A percentile compares a stretch with the other conserved stretches of the same genome.
These are phyloP conservation scores for Choreutis nemorana DNA, from an alignment of 2,888 invertebrate genomes.

Conservation along the genomic window DNA sequence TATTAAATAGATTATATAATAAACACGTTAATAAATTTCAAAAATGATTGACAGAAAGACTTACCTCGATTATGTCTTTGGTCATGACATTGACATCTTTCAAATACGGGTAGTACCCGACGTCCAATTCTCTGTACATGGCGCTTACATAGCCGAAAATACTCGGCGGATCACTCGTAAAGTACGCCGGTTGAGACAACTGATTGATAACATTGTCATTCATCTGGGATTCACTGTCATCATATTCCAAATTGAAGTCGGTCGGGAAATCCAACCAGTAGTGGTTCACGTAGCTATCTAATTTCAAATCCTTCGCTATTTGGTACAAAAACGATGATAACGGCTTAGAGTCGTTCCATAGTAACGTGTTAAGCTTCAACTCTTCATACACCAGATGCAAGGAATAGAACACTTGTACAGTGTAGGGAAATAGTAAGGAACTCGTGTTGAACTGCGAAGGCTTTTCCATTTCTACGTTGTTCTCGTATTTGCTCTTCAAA, in stretches of 20 bases:
- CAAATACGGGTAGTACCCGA: conserved; percentile 75
- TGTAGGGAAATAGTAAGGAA: conserved; percentile 75
- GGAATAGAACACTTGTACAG: conserved; percentile 78
- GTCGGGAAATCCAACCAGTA: conserved; percentile 88
- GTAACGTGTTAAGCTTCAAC: conserved; percentile 79
- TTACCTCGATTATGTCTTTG: conserved; percentile 77
- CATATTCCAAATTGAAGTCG: conserved; percentile 50
- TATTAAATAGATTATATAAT: conserved; percentile 1
- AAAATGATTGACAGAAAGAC: conserved; percentile 15
- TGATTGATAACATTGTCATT: conserved; percentile 63
- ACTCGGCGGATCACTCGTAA: conserved; percentile 71
- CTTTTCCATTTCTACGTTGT: conserved; percentile 24
- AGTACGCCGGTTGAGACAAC: conserved; percentile 68
- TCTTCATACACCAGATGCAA: conserved; percentile 93
- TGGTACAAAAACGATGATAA: conserved; percentile 78
- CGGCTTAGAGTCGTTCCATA: conserved; percentile 72
- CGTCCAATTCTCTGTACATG: conserved; percentile 64
- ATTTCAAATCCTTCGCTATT: conserved; percentile 77
- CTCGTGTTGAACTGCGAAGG: conserved; percentile 66
- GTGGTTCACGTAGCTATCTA: conserved; percentile 75
- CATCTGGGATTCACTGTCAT: conserved; percentile 56
- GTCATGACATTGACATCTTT: conserved; percentile 76
- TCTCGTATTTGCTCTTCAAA: conserved; percentile 10
- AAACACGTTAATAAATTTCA: conserved; percentile 1
- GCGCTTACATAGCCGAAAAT: conserved; percentile 76